A percentile compares a stretch with the other conserved stretches of the same genome.
Evolutionary conservation across 2,888 invertebrate species (phyloP).

Genomic region (Rhogogaster chlorosoma): DNA sequence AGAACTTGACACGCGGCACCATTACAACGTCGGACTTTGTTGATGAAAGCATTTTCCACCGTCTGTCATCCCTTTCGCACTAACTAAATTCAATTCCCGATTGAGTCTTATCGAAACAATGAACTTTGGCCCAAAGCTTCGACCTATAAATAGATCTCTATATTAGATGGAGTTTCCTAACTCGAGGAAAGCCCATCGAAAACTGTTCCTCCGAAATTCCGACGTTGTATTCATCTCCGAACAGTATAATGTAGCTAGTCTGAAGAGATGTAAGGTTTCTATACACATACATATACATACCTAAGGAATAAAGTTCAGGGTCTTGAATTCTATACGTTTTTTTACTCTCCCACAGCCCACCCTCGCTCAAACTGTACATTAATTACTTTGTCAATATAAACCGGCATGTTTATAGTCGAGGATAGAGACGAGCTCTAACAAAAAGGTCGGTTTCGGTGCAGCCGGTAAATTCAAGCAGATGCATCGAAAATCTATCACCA

Average conservation of each 20-base stretch:
- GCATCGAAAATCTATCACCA: constrained; percentile 46
- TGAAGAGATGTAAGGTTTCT: neutral
- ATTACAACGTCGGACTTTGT: neutral
- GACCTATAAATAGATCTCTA: neutral
- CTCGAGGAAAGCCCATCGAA: neutral
- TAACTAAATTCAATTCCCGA: constrained; percentile 10
- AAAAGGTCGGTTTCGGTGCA: neutral
- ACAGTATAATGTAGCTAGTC: neutral
- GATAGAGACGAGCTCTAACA: neutral
- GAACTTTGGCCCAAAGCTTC: neutral
- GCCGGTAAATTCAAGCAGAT: constrained; percentile 22
- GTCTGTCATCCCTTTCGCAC: neutral
- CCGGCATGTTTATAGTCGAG: neutral
- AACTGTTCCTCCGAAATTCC: neutral
- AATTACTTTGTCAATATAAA: constrained; percentile 12
- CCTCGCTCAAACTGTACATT: neutral
- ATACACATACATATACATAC: too few species aligned
- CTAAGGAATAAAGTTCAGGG: neutral
- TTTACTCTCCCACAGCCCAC: neutral
- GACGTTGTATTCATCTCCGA: neutral
- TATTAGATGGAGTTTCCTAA: neutral
- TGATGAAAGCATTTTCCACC: constrained; percentile 24
- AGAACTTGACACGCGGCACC: constrained; percentile 14
- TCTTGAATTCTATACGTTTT: neutral
- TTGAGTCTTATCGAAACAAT: neutral